Evolutionary conservation across 1,140 invertebrate genomes (phyloP).

Genomic region (Lethocerus indicus): DNA sequence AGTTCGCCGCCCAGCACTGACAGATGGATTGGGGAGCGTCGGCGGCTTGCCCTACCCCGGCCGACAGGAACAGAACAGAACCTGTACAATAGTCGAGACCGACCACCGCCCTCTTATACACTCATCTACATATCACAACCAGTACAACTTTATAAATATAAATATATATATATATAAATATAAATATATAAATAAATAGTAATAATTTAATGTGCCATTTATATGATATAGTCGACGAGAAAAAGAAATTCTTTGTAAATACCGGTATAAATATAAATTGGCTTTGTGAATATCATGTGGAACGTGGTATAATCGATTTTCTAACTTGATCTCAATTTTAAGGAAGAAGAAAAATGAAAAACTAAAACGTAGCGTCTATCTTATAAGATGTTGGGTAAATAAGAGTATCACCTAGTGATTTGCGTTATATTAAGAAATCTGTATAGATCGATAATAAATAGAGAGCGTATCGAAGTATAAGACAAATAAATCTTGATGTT

Average conservation of each 20-base stretch:
- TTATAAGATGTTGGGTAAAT: too few species aligned
- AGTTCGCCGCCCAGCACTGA: constrained; percentile 94
- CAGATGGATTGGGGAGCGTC: constrained; percentile 25
- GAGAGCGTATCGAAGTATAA: too few species aligned
- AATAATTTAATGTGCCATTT: constrained; percentile 8
- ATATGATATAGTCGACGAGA: constrained; percentile 5
- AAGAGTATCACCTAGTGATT: too few species aligned
- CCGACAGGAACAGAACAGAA: too few species aligned
- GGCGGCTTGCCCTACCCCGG: too few species aligned
- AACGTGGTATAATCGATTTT: constrained; percentile 1
- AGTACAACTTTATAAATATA: too few species aligned
- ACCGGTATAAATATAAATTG: constrained; percentile 5
- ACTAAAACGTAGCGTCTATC: too few species aligned
- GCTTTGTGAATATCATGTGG: constrained; percentile 3
- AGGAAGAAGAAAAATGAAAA: not conserved
- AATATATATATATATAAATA: constrained; percentile 3
- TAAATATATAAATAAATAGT: constrained; percentile 6
- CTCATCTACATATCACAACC: too few species aligned
- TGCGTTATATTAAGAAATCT: constrained; percentile 2
- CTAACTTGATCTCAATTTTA: constrained; percentile 1
- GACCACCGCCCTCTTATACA: too few species aligned
- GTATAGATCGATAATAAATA: constrained; percentile 2
- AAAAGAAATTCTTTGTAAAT: too few species aligned
- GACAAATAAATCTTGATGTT: constrained; percentile 5
- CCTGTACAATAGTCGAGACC: too few species aligned